These are phyloP conservation scores for Sanderia malayensis DNA, from an alignment of 30 jellyfish, hydroid and myxozoan genomes.

Conservation along the genomic window DNA sequence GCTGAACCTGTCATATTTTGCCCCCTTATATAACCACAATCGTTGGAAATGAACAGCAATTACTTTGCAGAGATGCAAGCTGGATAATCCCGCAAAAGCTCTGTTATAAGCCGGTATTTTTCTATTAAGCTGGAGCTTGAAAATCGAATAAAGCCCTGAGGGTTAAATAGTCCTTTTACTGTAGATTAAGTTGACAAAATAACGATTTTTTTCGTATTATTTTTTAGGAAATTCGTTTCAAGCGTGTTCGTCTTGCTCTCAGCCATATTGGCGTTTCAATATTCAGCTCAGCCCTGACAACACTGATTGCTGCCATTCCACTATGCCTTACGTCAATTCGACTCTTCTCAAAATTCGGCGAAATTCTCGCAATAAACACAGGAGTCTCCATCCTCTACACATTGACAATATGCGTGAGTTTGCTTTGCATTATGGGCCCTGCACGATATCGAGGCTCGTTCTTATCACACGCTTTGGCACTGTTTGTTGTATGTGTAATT, in stretches of 20 bases:
- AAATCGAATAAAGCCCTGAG: too few relatives aligned
- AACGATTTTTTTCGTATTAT: background rate
- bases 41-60: too few relatives aligned
- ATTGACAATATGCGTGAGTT: conserved; percentile 61
- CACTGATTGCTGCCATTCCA: conserved; percentile 68
- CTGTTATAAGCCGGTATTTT: too few relatives aligned
- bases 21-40: too few relatives aligned
- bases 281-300: conserved; percentile 64
- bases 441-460: conserved; percentile 49
- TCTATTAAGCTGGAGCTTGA: too few relatives aligned
- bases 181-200: background rate
- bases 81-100: too few relatives aligned
- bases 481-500: conserved; percentile 16
- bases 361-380: conserved; percentile 63
- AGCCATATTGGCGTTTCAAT: conserved; percentile 68
- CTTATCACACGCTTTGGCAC: conserved; percentile 27
- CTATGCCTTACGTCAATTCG: conserved; percentile 55
- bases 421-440: conserved; percentile 65
- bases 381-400: conserved; percentile 58
- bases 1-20: too few relatives aligned
- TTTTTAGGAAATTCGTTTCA: conserved; percentile 45
- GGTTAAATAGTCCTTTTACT: too few relatives aligned
- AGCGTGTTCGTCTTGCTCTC: conserved; percentile 50
- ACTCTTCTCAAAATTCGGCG: conserved; percentile 62
- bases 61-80: too few relatives aligned